phyloP scores from a whole-genome alignment of 2,113 vertebrate genomes.

The Sebastes schlegelii region DNA sequence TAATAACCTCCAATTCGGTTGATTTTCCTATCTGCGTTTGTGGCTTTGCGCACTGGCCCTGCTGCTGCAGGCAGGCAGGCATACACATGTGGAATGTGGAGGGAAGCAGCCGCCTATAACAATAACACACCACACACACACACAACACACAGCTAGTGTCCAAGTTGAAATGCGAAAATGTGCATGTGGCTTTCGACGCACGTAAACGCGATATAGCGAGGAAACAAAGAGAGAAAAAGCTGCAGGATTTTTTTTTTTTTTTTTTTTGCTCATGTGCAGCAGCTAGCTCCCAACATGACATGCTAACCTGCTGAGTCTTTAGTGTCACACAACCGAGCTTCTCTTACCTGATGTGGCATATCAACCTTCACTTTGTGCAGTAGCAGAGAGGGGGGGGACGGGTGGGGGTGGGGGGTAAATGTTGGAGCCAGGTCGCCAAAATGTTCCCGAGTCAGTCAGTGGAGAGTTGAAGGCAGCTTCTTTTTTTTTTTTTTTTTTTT shows the following conservation, averaged over 20 bases:
- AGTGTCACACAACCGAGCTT: background rate
- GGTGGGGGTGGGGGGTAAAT: slow-evolving; percentile 12
- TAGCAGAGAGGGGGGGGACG: slow-evolving; percentile 20
- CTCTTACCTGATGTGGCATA: slow-evolving; percentile 84
- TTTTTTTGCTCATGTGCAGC: slow-evolving; percentile 14
- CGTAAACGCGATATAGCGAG: slow-evolving; percentile 17
- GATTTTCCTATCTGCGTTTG: slow-evolving; percentile 4
- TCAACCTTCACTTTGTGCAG: slow-evolving; percentile 74
- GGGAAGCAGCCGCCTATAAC: slow-evolving; percentile 66
- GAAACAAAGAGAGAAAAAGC: slow-evolving; percentile 43
- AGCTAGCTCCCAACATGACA: slow-evolving; percentile 24
- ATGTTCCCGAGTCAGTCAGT: slow-evolving; percentile 37
- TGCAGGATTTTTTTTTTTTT: background rate
- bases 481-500: slow-evolving; percentile 12
- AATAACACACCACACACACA: slow-evolving; percentile 47
- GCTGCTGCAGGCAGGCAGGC: slow-evolving; percentile 42
- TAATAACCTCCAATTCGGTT: background rate
- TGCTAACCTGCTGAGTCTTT: background rate
- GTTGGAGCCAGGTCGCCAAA: slow-evolving; percentile 56
- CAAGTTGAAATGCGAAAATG: too few relatives aligned
- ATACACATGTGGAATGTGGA: slow-evolving; percentile 73
- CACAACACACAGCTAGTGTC: slow-evolving; percentile 31
- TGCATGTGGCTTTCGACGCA: slow-evolving; percentile 19
- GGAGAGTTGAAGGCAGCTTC: slow-evolving; percentile 44
- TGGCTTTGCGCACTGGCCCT: slow-evolving; percentile 53